Evolutionary conservation across 2,888 invertebrate genomes (phyloP).

Genomic region (Lutraria lutraria): DNA sequence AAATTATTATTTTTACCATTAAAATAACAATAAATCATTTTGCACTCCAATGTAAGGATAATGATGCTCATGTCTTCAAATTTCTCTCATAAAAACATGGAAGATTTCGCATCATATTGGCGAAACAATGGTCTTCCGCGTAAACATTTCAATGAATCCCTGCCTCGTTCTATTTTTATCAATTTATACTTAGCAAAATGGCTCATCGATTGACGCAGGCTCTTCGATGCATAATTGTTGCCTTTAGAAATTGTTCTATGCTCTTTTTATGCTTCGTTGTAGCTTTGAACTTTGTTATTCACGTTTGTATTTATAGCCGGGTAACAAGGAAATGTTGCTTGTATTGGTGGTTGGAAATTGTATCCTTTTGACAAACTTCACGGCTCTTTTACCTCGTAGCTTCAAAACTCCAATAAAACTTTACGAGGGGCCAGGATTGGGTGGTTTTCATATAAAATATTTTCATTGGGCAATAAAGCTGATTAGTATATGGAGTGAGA

Average conservation of each 20-base stretch:
- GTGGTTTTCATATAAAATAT: slow-evolving; percentile 64
- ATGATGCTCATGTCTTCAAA: too few relatives aligned
- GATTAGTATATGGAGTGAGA: slow-evolving; percentile 68
- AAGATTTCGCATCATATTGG: too few relatives aligned
- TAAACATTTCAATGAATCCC: too few relatives aligned
- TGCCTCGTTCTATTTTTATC: too few relatives aligned
- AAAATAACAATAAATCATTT: too few relatives aligned
- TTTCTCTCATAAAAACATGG: too few relatives aligned
- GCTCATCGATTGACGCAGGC: too few relatives aligned
- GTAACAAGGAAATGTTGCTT: neutral
- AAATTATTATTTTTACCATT: too few relatives aligned
- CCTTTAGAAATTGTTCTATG: neutral
- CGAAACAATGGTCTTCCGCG: too few relatives aligned
- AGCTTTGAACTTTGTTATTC: neutral
- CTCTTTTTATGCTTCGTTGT: neutral
- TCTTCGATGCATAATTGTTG: neutral
- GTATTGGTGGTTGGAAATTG: slow-evolving; percentile 34
- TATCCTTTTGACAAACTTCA: slow-evolving; percentile 42
- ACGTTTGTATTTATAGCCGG: neutral
- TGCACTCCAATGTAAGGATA: too few relatives aligned
- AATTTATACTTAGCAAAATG: too few relatives aligned
- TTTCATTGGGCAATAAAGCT: slow-evolving; percentile 68
- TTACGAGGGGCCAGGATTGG: slow-evolving; percentile 57
- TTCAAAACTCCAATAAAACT: slow-evolving; percentile 60
- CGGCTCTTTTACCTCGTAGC: slow-evolving; percentile 32